These are phyloP conservation scores for Heteromurus nitidus DNA, from an alignment of 2,888 invertebrate species.

Conservation along the genomic window DNA sequence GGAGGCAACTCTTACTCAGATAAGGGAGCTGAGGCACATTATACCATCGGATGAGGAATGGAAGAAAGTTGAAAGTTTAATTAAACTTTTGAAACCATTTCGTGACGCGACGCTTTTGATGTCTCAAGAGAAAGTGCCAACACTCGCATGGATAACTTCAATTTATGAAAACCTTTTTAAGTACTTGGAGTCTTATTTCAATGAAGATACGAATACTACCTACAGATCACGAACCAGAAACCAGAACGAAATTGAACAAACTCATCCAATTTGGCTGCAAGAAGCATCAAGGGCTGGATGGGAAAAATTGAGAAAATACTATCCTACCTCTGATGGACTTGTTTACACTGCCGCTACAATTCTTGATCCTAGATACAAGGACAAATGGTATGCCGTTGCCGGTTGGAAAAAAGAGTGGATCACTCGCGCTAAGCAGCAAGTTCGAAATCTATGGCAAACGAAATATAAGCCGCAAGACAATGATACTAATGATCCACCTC, in stretches of 20 bases:
- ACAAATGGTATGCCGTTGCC: conserved; percentile 8
- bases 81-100: conserved; percentile 41
- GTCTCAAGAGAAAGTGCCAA: conserved; percentile 28
- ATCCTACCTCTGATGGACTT: background rate
- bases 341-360: conserved; percentile 1
- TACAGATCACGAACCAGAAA: background rate
- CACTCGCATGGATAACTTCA: conserved; percentile 26
- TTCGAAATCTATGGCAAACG: too few relatives aligned
- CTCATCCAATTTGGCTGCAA: conserved; percentile 8
- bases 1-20: background rate
- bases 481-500: too few relatives aligned
- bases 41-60: conserved; percentile 26
- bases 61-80: conserved; percentile 12
- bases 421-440: too few relatives aligned
- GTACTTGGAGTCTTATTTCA: conserved; percentile 9
- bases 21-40: background rate
- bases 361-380: background rate
- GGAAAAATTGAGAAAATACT: conserved; percentile 26
- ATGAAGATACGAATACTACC: background rate
- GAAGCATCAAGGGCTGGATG: background rate
- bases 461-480: too few relatives aligned
- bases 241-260: background rate
- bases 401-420: conserved; percentile 38
- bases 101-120: conserved; percentile 24
- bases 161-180: conserved; percentile 41